These are phyloP conservation scores for Protodeltote pygarga DNA, from an alignment of 2,888 invertebrate genomes.

Conservation along the genomic window DNA sequence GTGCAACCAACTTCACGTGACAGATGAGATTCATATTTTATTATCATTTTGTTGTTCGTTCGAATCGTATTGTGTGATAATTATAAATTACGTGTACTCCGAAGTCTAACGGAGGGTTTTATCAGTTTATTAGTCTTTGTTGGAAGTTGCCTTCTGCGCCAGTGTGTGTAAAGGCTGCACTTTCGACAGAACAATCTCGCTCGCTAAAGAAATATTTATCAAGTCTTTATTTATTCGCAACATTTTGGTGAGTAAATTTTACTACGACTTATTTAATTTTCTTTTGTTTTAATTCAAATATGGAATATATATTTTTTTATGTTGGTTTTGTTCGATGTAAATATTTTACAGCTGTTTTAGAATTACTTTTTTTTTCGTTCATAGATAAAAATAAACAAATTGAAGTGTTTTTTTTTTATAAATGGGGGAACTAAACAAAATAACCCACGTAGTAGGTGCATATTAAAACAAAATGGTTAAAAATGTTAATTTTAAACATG, in stretches of 20 bases:
- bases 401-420: too few relatives aligned
- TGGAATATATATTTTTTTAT: too few relatives aligned
- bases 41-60: slow-evolving; percentile 57
- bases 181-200: slow-evolving; percentile 65
- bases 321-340: too few relatives aligned
- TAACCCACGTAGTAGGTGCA: too few relatives aligned
- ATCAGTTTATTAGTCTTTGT: slow-evolving; percentile 67
- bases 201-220: slow-evolving; percentile 26
- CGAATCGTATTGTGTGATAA: slow-evolving; percentile 62
- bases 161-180: slow-evolving; percentile 85
- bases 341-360: too few relatives aligned
- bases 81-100: slow-evolving; percentile 52
- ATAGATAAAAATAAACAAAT: too few relatives aligned
- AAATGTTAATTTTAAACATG: too few relatives aligned
- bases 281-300: slow-evolving; percentile 1
- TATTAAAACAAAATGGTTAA: too few relatives aligned
- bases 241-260: slow-evolving; percentile 61
- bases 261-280: slow-evolving; percentile 16
- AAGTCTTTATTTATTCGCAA: slow-evolving; percentile 42
- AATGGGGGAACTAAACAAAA: too few relatives aligned
- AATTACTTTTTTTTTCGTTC: too few relatives aligned
- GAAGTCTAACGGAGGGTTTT: slow-evolving; percentile 58
- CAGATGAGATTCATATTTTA: slow-evolving; percentile 60
- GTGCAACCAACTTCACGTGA: slow-evolving; percentile 67
- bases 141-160: slow-evolving; percentile 83